Evolutionary conservation across 2,888 invertebrate genomes (phyloP).

Genomic region (Auanema sp.): DNA sequence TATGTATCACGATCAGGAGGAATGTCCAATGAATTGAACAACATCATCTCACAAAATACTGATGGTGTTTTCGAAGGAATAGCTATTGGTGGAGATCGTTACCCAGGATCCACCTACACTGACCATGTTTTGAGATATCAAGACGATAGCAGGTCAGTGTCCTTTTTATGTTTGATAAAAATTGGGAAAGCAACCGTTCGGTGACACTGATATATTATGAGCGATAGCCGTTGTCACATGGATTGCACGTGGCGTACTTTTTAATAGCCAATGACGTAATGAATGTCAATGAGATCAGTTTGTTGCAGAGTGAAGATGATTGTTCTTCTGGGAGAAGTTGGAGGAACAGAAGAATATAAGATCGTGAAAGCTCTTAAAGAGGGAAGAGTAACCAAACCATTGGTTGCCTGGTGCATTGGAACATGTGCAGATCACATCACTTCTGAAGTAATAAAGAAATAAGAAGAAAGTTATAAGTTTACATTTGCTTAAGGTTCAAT

Average conservation of each 20-base stretch:
- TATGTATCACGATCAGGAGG: constrained; percentile 98
- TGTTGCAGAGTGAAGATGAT: constrained; percentile 78
- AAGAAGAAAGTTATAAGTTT: background rate
- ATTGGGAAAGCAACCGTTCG: background rate
- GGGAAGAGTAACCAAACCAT: constrained; percentile 81
- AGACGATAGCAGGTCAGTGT: constrained; percentile 68
- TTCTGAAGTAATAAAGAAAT: constrained; percentile 65
- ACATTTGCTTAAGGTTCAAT: constrained; percentile 76
- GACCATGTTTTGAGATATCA: constrained; percentile 88
- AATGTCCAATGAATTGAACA: constrained; percentile 99
- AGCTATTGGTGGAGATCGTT: constrained; percentile 93
- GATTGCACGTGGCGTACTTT: too few relatives aligned
- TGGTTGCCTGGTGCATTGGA: constrained; percentile 98
- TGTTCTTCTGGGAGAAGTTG: constrained; percentile 93
- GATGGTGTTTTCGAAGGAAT: constrained; percentile 79
- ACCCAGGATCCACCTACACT: constrained; percentile 96
- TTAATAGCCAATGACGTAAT: background rate
- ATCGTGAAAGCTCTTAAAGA: constrained; percentile 84
- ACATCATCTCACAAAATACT: constrained; percentile 91
- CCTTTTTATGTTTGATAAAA: background rate
- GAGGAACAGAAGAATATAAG: constrained; percentile 95
- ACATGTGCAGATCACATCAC: constrained; percentile 71
- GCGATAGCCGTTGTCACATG: background rate
- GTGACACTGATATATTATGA: background rate
- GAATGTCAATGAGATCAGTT: background rate